Evolutionary conservation across 2,797 vertebrate species (phyloP).

Genomic region (Melopsittacus undulatus): DNA sequence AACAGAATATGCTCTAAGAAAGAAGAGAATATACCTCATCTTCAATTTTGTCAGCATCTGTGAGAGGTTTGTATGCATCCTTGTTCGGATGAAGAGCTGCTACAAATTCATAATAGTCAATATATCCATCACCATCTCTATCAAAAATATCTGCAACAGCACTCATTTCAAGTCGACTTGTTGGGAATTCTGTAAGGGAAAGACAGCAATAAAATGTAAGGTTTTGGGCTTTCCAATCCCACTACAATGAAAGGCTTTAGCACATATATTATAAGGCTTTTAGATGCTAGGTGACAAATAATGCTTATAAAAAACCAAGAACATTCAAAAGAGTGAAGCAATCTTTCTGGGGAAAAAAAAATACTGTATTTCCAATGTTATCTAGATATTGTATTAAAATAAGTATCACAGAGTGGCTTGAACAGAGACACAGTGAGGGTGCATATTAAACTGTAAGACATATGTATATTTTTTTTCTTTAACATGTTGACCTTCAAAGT

Average conservation of each 20-base stretch:
- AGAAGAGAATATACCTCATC: constrained; percentile 85
- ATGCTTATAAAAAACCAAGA: not conserved
- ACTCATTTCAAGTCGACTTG: constrained; percentile 97
- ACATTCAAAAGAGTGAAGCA: not conserved
- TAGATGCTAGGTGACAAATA: not conserved
- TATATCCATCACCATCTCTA: constrained; percentile 97
- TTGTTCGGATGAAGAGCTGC: constrained; percentile 98
- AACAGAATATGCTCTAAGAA: not conserved
- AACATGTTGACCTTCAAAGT: not conserved
- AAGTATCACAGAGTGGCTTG: not conserved
- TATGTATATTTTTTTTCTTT: not conserved
- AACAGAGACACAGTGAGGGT: not conserved
- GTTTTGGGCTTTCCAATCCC: not conserved
- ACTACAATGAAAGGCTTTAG: not conserved
- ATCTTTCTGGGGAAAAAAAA: not conserved
- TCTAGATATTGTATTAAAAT: not conserved
- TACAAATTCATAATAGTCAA: constrained; percentile 99
- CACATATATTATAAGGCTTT: not conserved
- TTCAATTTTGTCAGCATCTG: constrained; percentile 99
- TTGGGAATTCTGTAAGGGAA: constrained; percentile 88
- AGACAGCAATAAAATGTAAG: not conserved
- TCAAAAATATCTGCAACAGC: constrained; percentile 99
- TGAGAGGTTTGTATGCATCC: constrained; percentile 96
- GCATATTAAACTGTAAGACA: not conserved
- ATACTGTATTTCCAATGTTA: not conserved